Conservation (phyloP, 2,888 invertebrate species). For the Heliconius cydno region DNA sequence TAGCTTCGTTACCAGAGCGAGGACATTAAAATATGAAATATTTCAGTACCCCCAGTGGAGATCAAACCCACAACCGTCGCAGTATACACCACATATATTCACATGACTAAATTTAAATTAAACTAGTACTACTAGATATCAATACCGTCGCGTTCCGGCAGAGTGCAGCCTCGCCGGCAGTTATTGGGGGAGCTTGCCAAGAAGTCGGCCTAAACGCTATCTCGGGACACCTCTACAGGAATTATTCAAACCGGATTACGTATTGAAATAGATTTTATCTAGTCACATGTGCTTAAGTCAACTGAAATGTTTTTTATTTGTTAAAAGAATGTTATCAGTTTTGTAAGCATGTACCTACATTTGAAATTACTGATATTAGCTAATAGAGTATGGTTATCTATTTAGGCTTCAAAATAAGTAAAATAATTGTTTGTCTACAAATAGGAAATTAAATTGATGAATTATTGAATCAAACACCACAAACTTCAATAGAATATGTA, state of each 20-base stretch:
- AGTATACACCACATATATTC: not conserved
- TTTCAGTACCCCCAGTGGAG: too few relatives aligned
- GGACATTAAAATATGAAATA: too few relatives aligned
- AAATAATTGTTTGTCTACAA: too few relatives aligned
- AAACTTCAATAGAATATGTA: too few relatives aligned
- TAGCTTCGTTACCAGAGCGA: too few relatives aligned
- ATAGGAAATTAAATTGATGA: not conserved
- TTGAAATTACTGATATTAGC: too few relatives aligned
- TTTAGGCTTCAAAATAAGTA: too few relatives aligned
- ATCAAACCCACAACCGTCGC: too few relatives aligned
- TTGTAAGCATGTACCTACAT: too few relatives aligned
- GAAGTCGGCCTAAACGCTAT: slow-evolving; percentile 68
- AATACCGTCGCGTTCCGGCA: slow-evolving; percentile 17
- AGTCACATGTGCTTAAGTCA: slow-evolving; percentile 22
- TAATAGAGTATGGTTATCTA: too few relatives aligned
- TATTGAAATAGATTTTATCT: slow-evolving; percentile 47
- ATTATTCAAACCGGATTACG: slow-evolving; percentile 65
- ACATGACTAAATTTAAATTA: slow-evolving; percentile 23
- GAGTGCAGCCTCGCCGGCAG: slow-evolving; percentile 37
- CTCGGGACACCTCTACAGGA: slow-evolving; percentile 56
- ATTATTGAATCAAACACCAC: too few relatives aligned
- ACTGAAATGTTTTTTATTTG: not conserved
- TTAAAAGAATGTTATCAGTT: not conserved
- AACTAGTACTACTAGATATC: slow-evolving; percentile 28
- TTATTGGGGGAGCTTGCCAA: slow-evolving; percentile 69